Base-by-base conservation (phyloP, 2,113 vertebrate genomes). In the Perca fluviatilis region DNA sequence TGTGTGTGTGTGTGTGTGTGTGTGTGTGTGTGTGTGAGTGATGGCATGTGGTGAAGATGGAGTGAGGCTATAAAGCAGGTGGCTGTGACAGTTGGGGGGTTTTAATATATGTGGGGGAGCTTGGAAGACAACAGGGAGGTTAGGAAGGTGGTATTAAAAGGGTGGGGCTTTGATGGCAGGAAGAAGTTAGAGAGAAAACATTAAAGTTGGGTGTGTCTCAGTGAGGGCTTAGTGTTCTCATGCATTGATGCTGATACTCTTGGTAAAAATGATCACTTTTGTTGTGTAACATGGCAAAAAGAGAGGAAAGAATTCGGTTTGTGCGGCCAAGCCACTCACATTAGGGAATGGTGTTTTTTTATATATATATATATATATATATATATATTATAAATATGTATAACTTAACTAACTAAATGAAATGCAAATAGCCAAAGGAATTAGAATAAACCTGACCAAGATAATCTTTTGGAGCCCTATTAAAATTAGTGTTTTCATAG, bases 1-100 rank as follows among this genome's bases (percentile, higher is more conserved):
- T 14, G 33, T 66, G 66, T 57, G 60, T 40, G 40, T 15, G 61
- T 51, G 40, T 43, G 40, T 11, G 8, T 10, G 9, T 40, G 40
- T 10, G 33, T 40, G 40, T 11, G 40, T 11, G 40, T 11, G 49
- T 30, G 77, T 47, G 79, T 51, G 36, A 49, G 43, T 25, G 27
- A 60, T 74, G 67, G 16, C 87, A 85, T 86, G 87, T 71, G 85
- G 87, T 80, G 72, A 89, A 86, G 84, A 88, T 88, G 56, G 79
- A 87, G 78, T 80, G 79, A 88, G 60, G 81, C 80, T 82, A 76
- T 88, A 80, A 91, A 85, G 47, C 77, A 91, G 84, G 88, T 91
- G 92, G 89, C 71, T 77, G 78, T 80, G 83, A 76, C 80, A 84
- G 74, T 85, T 79, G 90, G 85, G 84, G 30, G 87, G 83, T 86